Evolutionary conservation across 2,113 vertebrate genomes (phyloP).

Genomic region (Barbus barbus): DNA sequence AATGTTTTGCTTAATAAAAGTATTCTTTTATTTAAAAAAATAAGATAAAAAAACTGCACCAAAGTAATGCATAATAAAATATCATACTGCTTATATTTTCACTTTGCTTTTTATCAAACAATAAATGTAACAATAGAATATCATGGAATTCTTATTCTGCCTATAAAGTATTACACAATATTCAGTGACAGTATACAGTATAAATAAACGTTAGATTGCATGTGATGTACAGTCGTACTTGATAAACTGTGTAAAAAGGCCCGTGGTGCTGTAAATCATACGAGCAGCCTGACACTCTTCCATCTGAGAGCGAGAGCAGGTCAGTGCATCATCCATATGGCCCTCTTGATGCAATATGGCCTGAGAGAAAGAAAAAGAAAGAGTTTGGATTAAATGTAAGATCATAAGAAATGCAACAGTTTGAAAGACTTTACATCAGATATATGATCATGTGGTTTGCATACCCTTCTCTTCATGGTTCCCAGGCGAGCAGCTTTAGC

Average conservation of each 20-base stretch:
- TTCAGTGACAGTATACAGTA: not conserved
- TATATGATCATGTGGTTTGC: not conserved
- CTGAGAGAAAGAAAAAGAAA: slow-evolving; percentile 63
- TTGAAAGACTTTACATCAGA: not conserved
- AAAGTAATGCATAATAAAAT: not conserved
- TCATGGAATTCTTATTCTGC: not conserved
- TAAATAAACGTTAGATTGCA: not conserved
- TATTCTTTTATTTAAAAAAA: no score
- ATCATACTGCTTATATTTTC: not conserved
- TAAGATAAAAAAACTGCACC: no score
- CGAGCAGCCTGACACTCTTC: slow-evolving; percentile 91
- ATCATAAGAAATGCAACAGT: not conserved
- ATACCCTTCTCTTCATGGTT: slow-evolving; percentile 87
- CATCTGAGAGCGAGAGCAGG: slow-evolving; percentile 85
- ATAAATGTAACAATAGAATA: not conserved
- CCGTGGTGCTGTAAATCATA: slow-evolving; percentile 89
- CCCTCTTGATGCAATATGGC: slow-evolving; percentile 93
- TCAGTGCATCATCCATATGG: slow-evolving; percentile 90
- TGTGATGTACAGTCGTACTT: slow-evolving; percentile 73
- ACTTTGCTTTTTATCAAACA: not conserved
- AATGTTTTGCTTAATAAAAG: no score
- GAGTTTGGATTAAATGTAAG: not conserved
- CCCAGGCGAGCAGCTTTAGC: slow-evolving; percentile 88
- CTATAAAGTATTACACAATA: not conserved
- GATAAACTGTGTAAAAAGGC: slow-evolving; percentile 89